Base-by-base conservation (phyloP, 2,888 invertebrate species). In the Epinotia brunnichana region DNA sequence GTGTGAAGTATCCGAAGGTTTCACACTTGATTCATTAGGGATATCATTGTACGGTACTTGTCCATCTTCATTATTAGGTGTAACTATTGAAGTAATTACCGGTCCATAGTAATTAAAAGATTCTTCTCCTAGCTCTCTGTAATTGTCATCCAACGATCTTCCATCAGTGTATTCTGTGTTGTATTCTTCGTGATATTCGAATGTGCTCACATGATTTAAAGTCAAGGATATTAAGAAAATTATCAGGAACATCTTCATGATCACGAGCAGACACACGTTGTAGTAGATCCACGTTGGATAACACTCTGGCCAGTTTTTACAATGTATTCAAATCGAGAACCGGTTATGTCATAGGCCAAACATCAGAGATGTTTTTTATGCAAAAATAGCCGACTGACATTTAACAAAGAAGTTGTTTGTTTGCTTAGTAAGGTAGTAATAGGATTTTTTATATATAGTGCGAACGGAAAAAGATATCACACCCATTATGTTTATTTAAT, bases 111-210 rank as follows among this genome's bases (percentile, higher is more conserved):
- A 62, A 54, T 13, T 35, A 2, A 41, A 19, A 7, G 44, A 2
- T 53, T 64, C 19, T 35, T 51, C 39, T 3, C 13, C 44, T 29
- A 39, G 0, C 39, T 62, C 54, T 59, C 24, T 68, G 51, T 60
- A 53, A 44, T 54, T 41, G 7, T 62, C 21, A 9, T 62, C 54
- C 17, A 69, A 53, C 2, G 39, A 53, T 69, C 82, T 82, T 21
- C 76, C 74, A 10, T 77, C 66, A 3, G 80, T 74, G 35, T 77
- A 76, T 62, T 74, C 76, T 60, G 17, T 72, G 5, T 76, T 70
- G 3, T 77, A 75, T 10, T 57, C 60, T 15, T 76, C 71, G 29
- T 78, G 74, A 13, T 72, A 73, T 10, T 67, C 71, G 29, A 70
- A 74, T 35, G 74, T 44, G 57, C 75, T 72, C 35, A 62, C 76